A percentile compares a stretch with the other conserved stretches of the same genome.
Evolutionary conservation across 2,113 vertebrate genomes (phyloP).

Genomic region (Lycaon pictus): DNA sequence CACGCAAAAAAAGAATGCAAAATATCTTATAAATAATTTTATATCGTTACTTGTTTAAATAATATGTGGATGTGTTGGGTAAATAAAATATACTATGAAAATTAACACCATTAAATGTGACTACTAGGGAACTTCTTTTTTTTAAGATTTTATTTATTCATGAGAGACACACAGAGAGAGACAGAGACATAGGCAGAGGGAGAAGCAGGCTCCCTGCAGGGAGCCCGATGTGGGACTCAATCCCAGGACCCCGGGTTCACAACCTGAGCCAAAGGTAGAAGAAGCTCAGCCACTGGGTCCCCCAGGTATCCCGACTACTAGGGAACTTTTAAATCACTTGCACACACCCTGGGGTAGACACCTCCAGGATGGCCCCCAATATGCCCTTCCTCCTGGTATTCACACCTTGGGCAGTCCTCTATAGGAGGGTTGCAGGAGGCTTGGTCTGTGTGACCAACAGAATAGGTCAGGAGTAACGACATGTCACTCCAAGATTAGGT

Average conservation of each 20-base stretch:
- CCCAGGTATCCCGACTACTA: not conserved
- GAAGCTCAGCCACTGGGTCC: no score
- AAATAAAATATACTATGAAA: not conserved
- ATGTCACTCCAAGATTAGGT: not conserved
- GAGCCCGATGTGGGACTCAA: no score
- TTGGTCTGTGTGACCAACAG: not conserved
- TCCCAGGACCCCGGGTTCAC: no score
- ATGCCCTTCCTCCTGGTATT: not conserved
- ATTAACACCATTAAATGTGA: not conserved
- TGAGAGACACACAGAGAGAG: no score
- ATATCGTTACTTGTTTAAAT: not conserved
- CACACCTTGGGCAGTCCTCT: no score
- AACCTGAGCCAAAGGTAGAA: no score
- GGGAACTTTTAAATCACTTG: not conserved
- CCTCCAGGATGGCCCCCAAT: not conserved
- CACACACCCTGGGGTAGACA: not conserved
- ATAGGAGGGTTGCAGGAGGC: rapidly evolving
- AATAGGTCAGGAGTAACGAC: not conserved
- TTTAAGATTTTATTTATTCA: no score
- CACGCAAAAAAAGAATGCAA: not conserved
- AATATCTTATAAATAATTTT: not conserved
- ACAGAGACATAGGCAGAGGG: no score
- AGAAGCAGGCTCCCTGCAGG: no score
- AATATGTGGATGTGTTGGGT: not conserved
- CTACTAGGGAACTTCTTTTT: not conserved